These are phyloP conservation scores for Sinosuthora webbiana DNA, from an alignment of 2,113 vertebrate species.

Conservation along the genomic window DNA sequence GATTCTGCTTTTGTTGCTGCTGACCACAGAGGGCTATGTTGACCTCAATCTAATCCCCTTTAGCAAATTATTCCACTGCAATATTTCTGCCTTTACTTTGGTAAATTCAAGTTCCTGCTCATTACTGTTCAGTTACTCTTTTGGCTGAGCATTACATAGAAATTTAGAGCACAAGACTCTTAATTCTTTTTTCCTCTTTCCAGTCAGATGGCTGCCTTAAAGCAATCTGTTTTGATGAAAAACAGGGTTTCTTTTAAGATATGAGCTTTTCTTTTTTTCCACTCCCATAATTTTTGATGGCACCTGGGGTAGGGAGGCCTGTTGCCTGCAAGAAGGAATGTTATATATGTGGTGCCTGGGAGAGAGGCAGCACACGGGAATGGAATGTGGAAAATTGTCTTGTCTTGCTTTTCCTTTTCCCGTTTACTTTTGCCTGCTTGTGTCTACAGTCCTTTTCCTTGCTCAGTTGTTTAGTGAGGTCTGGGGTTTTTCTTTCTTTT, in stretches of 20 bases:
- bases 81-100: not conserved
- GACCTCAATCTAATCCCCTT: constrained; percentile 18
- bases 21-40: constrained; percentile 12
- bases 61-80: constrained; percentile 3
- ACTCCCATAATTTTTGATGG: constrained; percentile 38
- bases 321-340: constrained; percentile 45
- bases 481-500: not conserved
- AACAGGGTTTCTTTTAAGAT: constrained; percentile 21
- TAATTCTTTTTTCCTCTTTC: not conserved
- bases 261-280: not conserved
- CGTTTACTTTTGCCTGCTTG: not conserved
- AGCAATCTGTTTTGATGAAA: constrained; percentile 36
- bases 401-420: constrained; percentile 44
- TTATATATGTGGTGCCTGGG: constrained; percentile 9
- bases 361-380: not conserved
- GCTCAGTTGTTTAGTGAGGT: not conserved
- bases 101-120: not conserved
- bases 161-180: not conserved
- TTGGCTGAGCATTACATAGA: constrained; percentile 15
- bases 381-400: constrained; percentile 54
- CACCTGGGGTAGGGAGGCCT: constrained; percentile 37
- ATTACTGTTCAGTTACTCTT: constrained; percentile 3
- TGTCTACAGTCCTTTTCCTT: not conserved
- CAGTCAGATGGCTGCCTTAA: constrained; percentile 23
- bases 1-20: constrained; percentile 6